Evolutionary conservation across 2,797 vertebrate genomes (phyloP), one percentile per base, ranked within the genome.

Genomic region (Fistularia commersonii): DNA sequence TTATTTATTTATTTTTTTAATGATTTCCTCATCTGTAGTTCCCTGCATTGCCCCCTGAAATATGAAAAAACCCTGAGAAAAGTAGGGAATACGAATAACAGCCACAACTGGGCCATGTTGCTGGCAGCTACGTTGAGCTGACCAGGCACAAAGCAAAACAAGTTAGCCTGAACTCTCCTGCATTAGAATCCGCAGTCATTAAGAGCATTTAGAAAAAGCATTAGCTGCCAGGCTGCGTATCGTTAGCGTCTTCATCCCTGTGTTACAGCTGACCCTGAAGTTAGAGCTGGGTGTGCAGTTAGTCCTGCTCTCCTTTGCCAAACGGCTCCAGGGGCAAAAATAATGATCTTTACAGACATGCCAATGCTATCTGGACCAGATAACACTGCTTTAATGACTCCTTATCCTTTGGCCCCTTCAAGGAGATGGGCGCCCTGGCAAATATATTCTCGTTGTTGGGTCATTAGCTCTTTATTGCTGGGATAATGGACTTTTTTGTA

Each of bases 291-390:
- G 61, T 74, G 70, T 68, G 75, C 57, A 69, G 73, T 74, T 71
- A 70, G 76, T 73, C 77, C 53, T 61, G 75, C 67, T 80, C 73
- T 77, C 60, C 66, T 77, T 81, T 80, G 75, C 77, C 83, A 88
- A 90, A 86, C 57, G 75, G 84, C 89, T 91, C 70, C 83, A 88
- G 86, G 88, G 86, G 79, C 72, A 74, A 85, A 90, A 90, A 90
- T 91, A 91, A 91, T 91, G 88, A 91, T 90, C 84, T 87, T 82
- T 72, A 76, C 77, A 85, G 84, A 88, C 84, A 89, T 88, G 82
- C 86, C 89, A 88, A 85, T 82, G 82, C 81, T 89, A 90, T 89
- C 86, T 87, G 77, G 71, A 83, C 77, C 82, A 88, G 87, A 90
- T 90, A 89, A 89, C 76, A 23, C 71, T 52, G 66, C 74, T 81